These are phyloP conservation scores for Epirrita christyi DNA, from an alignment of 2,888 invertebrate genomes.

Conservation along the genomic window DNA sequence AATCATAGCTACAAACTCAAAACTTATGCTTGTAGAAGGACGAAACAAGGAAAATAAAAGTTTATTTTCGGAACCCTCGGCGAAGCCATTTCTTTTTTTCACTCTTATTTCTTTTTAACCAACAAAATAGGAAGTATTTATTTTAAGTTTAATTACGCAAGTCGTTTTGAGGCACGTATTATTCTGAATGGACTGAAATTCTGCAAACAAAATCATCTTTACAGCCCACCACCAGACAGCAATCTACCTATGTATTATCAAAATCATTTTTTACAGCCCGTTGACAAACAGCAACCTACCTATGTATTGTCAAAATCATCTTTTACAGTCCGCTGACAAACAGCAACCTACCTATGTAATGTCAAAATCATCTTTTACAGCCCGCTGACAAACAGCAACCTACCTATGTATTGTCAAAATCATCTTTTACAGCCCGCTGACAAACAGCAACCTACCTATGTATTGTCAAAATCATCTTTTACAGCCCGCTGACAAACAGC, in stretches of 20 bases:
- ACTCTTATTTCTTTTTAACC: background rate
- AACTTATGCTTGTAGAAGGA: background rate
- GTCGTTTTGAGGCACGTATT: no score
- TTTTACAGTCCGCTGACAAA: no score
- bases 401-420: background rate
- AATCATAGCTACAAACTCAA: background rate
- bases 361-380: no score
- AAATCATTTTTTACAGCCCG: conserved; percentile 83
- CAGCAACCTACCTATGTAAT: background rate
- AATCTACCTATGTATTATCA: background rate
- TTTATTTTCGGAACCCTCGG: background rate
- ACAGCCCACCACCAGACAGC: no score
- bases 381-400: no score
- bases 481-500: no score
- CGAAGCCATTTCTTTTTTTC: background rate
- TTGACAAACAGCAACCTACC: conserved; percentile 91
- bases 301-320: background rate
- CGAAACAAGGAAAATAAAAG: background rate
- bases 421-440: no score
- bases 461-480: background rate
- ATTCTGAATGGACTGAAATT: no score
- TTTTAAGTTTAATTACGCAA: no score
- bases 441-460: no score
- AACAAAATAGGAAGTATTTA: no score
- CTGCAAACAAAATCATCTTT: no score